phyloP scores from a whole-genome alignment of 1,140 invertebrate genomes.

The Plectrocnemia conspersa region DNA sequence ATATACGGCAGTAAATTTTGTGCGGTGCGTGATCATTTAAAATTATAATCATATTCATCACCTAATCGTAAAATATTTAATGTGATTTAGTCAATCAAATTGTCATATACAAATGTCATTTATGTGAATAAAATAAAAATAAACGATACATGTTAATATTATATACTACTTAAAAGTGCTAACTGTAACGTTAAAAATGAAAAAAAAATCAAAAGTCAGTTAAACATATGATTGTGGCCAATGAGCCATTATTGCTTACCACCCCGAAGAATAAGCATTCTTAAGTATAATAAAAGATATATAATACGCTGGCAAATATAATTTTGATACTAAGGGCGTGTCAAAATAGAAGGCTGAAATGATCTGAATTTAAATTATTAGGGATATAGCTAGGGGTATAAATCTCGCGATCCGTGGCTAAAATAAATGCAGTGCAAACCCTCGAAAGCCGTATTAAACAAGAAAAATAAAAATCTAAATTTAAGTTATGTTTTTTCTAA shows the following conservation, averaged over 20 bases:
- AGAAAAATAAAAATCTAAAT: too few relatives aligned
- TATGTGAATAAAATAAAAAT: neutral
- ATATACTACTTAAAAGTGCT: neutral
- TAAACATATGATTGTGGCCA: neutral
- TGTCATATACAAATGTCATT: neutral
- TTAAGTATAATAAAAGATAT: neutral
- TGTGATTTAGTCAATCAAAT: too few relatives aligned
- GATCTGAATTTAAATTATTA: too few relatives aligned
- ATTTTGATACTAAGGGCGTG: neutral
- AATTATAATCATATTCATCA: too few relatives aligned
- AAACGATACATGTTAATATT: conserved; percentile 1
- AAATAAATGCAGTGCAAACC: too few relatives aligned
- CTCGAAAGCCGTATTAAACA: too few relatives aligned
- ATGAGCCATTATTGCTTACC: neutral
- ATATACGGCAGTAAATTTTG: too few relatives aligned
- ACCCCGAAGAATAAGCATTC: neutral
- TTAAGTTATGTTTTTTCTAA: too few relatives aligned
- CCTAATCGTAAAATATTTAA: neutral
- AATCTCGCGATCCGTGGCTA: too few relatives aligned
- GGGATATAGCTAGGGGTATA: too few relatives aligned
- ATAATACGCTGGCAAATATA: neutral
- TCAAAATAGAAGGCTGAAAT: too few relatives aligned
- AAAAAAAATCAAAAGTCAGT: neutral
- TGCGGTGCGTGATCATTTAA: too few relatives aligned
- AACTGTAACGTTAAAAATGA: neutral